Conservation (phyloP, 2,888 invertebrate genomes). For the Vesta saturnalis region DNA sequence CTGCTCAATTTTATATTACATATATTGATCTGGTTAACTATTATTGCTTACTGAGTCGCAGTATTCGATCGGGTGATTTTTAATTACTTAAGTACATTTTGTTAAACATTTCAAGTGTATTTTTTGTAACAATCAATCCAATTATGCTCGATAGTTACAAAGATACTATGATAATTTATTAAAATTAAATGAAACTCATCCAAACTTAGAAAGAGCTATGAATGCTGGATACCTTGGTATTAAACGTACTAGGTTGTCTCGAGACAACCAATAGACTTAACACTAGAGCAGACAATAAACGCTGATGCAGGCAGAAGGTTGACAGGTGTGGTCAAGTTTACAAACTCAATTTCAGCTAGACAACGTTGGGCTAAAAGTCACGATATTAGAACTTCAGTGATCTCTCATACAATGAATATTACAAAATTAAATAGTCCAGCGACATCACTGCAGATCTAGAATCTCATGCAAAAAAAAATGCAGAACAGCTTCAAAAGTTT, state of each 20-base stretch:
- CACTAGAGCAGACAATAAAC: conserved; percentile 45
- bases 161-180: conserved; percentile 36
- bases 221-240: conserved; percentile 36
- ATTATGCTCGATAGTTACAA: conserved; percentile 16
- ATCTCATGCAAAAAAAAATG: not conserved
- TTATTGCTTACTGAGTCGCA: conserved; percentile 47
- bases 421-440: not conserved
- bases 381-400: not conserved
- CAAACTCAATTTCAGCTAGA: not conserved
- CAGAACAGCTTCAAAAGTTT: not conserved
- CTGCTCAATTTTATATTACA: conserved; percentile 50
- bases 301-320: conserved; percentile 37
- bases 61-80: conserved; percentile 49
- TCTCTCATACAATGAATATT: not conserved
- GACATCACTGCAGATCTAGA: not conserved
- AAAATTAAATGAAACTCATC: conserved; percentile 27
- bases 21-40: conserved; percentile 48
- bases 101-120: conserved; percentile 49
- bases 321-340: no score
- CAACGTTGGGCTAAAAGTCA: not conserved
- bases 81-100: conserved; percentile 46
- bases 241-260: conserved; percentile 47
- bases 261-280: conserved; percentile 43
- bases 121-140: conserved; percentile 43
- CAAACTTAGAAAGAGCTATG: conserved; percentile 21